Percentiles rank a stretch among this genome's conserved stretches.
phyloP scores from a whole-genome alignment of 2,113 vertebrate species.

The Lophochroa leadbeateri region DNA sequence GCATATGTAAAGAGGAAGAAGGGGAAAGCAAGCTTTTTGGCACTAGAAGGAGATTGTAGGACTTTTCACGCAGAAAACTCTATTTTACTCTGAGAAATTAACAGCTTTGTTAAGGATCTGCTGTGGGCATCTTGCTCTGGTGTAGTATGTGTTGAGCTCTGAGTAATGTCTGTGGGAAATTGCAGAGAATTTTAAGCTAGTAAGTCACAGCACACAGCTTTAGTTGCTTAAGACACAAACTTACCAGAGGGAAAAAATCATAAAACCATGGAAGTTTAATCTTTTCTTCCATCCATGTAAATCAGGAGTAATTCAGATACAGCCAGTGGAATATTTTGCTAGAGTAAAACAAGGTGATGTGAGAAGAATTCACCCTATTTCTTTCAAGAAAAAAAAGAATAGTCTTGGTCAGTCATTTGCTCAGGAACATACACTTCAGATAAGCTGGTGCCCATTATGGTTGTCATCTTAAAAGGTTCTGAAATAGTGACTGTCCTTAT shows the following conservation, averaged over 20 bases:
- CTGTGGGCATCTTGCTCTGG: not conserved
- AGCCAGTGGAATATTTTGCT: not conserved
- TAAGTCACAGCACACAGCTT: not conserved
- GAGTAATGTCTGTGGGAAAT: not conserved
- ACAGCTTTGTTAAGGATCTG: not conserved
- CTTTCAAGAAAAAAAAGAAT: not conserved
- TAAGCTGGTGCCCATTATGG: rapidly evolving
- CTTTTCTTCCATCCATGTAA: not conserved
- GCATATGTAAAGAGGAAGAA: not conserved
- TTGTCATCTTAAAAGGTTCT: not conserved
- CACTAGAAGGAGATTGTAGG: not conserved
- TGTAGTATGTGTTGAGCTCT: not conserved
- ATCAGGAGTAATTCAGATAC: not conserved
- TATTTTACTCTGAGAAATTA: conserved; percentile 15
- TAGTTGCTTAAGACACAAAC: not conserved
- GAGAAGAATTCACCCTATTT: not conserved
- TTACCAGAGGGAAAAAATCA: not conserved
- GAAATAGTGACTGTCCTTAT: not conserved
- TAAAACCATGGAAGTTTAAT: not conserved
- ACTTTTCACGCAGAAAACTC: not conserved
- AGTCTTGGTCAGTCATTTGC: not conserved
- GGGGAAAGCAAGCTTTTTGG: not conserved
- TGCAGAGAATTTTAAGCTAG: not conserved
- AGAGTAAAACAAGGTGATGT: not conserved
- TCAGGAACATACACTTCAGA: not conserved